Evolutionary conservation across 2,113 vertebrate species (phyloP), one percentile per base, ranked within the genome.

Genomic region (Triplophysa tibetana): DNA sequence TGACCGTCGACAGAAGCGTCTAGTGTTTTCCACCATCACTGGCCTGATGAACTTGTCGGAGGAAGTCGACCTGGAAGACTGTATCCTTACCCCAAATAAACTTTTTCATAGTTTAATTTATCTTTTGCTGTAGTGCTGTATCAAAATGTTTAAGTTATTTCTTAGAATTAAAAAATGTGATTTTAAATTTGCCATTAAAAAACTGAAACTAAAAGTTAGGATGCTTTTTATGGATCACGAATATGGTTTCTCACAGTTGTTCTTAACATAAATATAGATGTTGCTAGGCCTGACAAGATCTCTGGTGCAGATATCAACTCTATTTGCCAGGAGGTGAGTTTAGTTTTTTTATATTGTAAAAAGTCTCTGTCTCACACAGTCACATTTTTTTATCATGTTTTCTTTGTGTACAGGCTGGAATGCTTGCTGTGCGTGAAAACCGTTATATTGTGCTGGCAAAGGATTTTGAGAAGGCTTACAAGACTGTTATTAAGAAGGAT

Each of bases 31-130:
- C 88, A 97, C 96, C 83, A 97, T 98, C 90, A 97, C 95, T 82
- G 95, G 95, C 87, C 97, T 96, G 86, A 98, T 98, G 96, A 98
- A 98, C 87, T 93, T 98, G 16, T 97, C 96, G 0, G 96, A 98
- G 88, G 96, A 98, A 85, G 95, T 98, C 8, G 96, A 98, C 88
- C 91, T 98, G 66, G 96, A 98, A 86, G 96, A 98, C 52, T 98
- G 96, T 96, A 98, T 97, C 96, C 94, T 95, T 1, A 43, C 33
- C 50, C 8, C 4, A 12, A 16, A 17, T 43, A 2, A 9, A 16
- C 0, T 9, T 17, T 23, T n/a, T 19, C 23, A 61, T 43, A 21
- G 8, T 45, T 8, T 11, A 1, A 45, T 45, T 12, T 9, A 9
- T 45, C 0, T 45, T 45, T 45, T 45, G 43, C 43, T 45, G 43